Evolutionary conservation across 2,888 invertebrate genomes (phyloP).

Genomic region (Encarsia formosa): DNA sequence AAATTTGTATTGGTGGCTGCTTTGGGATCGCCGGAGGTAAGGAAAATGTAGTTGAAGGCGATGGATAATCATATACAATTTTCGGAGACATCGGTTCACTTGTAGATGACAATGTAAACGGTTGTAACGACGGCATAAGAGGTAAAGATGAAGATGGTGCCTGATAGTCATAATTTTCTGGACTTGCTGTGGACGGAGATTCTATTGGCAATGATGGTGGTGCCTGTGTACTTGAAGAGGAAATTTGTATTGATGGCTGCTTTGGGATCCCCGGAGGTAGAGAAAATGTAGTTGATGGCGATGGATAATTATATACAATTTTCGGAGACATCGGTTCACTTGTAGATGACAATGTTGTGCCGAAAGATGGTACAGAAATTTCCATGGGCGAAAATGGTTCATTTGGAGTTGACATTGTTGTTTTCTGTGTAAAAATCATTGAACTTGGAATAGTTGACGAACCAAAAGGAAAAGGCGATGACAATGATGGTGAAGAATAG

Average conservation of each 20-base stretch:
- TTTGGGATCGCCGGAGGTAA: no score
- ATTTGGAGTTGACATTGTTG: conserved; percentile 5
- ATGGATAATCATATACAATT: conserved; percentile 2
- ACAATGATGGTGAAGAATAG: neutral
- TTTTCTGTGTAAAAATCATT: neutral
- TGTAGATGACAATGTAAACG: no score
- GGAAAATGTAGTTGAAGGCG: conserved; percentile 1
- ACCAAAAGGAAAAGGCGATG: neutral
- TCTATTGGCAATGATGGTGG: no score
- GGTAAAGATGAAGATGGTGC: no score
- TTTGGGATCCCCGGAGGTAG: no score
- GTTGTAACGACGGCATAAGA: no score
- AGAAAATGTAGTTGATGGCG: conserved; percentile 2
- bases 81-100: neutral
- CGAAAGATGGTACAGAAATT: neutral
- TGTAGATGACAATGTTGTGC: neutral
- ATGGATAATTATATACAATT: conserved; percentile 1
- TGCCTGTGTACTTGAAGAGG: no score
- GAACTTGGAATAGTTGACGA: neutral
- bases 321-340: neutral
- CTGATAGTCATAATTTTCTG: no score
- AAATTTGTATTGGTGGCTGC: no score
- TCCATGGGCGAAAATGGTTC: conserved; percentile 2
- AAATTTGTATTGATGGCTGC: no score
- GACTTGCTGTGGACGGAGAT: no score